Evolutionary conservation across 1,140 invertebrate species (phyloP), one percentile per base, ranked within the genome.

Genomic region (Parapsyche elsis): DNA sequence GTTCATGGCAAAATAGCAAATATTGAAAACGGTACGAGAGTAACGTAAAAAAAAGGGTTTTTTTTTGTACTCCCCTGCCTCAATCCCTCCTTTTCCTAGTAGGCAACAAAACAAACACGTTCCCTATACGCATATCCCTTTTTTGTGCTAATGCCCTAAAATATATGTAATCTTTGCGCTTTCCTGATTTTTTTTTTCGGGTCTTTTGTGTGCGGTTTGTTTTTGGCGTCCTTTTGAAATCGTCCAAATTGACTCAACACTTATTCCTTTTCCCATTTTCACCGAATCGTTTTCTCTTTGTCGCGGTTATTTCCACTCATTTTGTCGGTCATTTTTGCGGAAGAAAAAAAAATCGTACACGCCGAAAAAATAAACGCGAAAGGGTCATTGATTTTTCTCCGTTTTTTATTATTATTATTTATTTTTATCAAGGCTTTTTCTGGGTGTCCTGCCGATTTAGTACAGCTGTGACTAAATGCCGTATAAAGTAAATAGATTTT

Each of bases 231-330:
- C 64, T 24, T 67, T 67, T 67, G 59, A 61, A 61, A 61, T 61
- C n/a, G n/a, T 23, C 16, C 24, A 67, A 67, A 67, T 67, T 67
- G 64, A 67, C 64, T 67, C 64, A 67, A 67, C 64, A 67, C 64
- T 67, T 67, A 67, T 67, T 23, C 24, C 64, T 67, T 67, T 67
- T 67, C 64, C 64, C 24, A 67, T 67, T 26, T 67, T 67, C 24
- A 12, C 64, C 21, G 9, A 26, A 67, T 23, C 64, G 64, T n/a
- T 67, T 53, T 53, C 16, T 10, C 49, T 53, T 53, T 53, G 49
- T 53, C 49, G 49, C 49, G 49, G 49, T 53, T 53, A 53, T 53
- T 53, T 53, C 49, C 16, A 53, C 49, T 53, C 49, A 53, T 53
- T 53, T 53, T 53, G 49, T 53, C 16, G 49, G 49, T 16, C 49